phyloP scores from a whole-genome alignment of 1,140 invertebrate species.

The Drosophila punjabiensis region DNA sequence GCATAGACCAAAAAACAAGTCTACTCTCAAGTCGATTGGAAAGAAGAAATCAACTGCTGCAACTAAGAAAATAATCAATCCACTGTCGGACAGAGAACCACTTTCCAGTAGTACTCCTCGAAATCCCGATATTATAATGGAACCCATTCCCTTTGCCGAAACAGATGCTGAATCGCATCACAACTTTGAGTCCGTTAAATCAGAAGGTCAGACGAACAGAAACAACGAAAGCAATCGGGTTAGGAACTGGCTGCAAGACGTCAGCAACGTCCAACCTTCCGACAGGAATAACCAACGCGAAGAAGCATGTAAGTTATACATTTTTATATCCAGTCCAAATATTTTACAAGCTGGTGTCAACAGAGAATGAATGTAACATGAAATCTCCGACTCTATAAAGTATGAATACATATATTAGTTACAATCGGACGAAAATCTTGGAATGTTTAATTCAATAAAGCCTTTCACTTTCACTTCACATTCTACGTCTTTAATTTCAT shows the following conservation, averaged over 20 bases:
- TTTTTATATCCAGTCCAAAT: not conserved
- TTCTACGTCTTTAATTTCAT: not conserved
- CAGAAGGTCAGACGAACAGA: not conserved
- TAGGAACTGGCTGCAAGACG: slow-evolving; percentile 19
- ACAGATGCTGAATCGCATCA: not conserved
- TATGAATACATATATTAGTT: not conserved
- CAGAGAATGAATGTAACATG: not conserved
- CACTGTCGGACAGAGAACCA: not conserved
- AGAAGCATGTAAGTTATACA: not conserved
- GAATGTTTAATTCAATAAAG: too few relatives aligned
- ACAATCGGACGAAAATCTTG: too few relatives aligned
- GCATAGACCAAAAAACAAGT: not conserved
- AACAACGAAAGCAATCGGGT: not conserved
- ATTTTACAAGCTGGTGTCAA: not conserved
- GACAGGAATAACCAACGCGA: not conserved
- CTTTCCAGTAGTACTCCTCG: slow-evolving; percentile 47
- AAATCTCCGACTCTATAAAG: not conserved
- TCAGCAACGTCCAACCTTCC: not conserved
- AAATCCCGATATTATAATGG: not conserved
- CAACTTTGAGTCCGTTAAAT: not conserved
- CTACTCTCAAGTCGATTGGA: not conserved
- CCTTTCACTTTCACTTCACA: too few relatives aligned
- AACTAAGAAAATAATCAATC: not conserved
- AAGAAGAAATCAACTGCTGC: not conserved
- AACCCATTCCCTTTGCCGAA: not conserved